Conservation (phyloP, 1,140 invertebrate genomes). For the Anagrus nilaparvatae region DNA sequence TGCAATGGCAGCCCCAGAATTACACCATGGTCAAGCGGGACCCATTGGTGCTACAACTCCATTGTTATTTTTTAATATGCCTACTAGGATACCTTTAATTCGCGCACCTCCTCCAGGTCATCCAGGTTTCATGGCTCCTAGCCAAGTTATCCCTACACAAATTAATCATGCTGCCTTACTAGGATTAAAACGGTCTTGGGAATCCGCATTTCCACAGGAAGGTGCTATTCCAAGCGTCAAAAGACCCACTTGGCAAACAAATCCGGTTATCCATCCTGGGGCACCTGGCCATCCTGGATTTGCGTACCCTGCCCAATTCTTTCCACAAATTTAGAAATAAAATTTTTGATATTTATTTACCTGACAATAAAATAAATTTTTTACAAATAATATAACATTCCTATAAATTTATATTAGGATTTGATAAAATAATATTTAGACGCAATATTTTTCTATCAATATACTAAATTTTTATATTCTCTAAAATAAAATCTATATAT, state of each 20-base stretch:
- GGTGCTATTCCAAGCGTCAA: slow-evolving; percentile 26
- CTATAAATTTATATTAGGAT: no score
- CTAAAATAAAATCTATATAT: no score
- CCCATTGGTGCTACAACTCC: slow-evolving; percentile 28
- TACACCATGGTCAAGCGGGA: slow-evolving; percentile 23
- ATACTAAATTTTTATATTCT: no score
- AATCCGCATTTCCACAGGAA: slow-evolving; percentile 34
- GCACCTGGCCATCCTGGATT: slow-evolving; percentile 25
- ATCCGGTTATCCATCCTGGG: slow-evolving; percentile 27
- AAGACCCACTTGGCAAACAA: slow-evolving; percentile 34
- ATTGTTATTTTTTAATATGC: slow-evolving; percentile 35
- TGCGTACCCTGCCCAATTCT: slow-evolving; percentile 41
- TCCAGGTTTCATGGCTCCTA: slow-evolving; percentile 32
- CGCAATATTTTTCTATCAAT: no score
- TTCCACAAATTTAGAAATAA: slow-evolving; percentile 32
- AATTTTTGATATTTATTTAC: no score
- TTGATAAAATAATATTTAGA: no score
- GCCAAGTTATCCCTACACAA: no score
- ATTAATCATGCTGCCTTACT: slow-evolving; percentile 42
- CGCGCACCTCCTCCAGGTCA: slow-evolving; percentile 31
- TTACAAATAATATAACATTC: no score
- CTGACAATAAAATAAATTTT: no score
- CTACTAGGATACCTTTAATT: slow-evolving; percentile 37
- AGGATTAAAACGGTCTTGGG: slow-evolving; percentile 41
- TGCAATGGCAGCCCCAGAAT: slow-evolving; percentile 25